A percentile compares a stretch with the other conserved stretches of the same genome.
phyloP scores from a whole-genome alignment of 2,113 vertebrate species.

The Gulo gulo region DNA sequence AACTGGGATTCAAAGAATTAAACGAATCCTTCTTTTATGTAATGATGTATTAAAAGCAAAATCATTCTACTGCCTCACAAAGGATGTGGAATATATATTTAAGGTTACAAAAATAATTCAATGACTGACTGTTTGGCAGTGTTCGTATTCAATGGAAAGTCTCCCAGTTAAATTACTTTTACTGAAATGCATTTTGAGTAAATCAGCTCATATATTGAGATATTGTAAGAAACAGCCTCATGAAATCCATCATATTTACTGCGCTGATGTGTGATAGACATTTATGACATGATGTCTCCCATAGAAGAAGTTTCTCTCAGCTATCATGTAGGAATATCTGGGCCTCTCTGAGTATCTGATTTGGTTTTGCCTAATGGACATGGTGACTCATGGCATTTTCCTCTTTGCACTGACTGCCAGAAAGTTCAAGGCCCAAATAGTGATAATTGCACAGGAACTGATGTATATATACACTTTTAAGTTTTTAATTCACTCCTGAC shows the following conservation, averaged over 20 bases:
- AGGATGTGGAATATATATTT: neutral
- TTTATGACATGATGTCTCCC: neutral
- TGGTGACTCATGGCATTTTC: neutral
- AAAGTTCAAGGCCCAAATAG: neutral
- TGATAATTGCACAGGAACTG: neutral
- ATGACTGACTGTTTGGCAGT: neutral
- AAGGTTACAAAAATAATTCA: constrained; percentile 21
- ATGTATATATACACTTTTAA: neutral
- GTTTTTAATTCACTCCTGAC: neutral
- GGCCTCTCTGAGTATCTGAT: neutral
- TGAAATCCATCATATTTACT: neutral
- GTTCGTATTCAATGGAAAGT: neutral
- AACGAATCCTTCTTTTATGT: neutral
- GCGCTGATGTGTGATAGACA: neutral
- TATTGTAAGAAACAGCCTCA: neutral
- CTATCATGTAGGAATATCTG: neutral
- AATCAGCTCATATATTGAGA: neutral
- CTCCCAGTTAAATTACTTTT: neutral
- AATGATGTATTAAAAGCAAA: neutral
- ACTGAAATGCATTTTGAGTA: neutral
- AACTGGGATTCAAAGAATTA: constrained; percentile 9
- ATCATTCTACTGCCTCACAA: neutral
- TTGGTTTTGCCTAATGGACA: neutral
- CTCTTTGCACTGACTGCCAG: neutral
- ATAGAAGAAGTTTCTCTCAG: neutral